phyloP scores from a whole-genome alignment of 1,140 invertebrate species.

The Sitophilus oryzae region DNA sequence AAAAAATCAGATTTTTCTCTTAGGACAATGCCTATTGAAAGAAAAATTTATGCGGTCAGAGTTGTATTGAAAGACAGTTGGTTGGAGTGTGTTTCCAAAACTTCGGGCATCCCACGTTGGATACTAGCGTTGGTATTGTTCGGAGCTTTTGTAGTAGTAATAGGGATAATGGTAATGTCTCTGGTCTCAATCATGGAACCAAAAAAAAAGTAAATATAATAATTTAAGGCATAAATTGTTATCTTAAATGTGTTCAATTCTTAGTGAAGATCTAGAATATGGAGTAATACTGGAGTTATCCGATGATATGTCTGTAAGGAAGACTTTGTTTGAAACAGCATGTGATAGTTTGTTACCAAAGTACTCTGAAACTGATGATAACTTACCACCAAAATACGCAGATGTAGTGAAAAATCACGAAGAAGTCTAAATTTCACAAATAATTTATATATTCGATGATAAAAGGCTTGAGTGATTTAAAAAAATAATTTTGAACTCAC shows the following conservation, averaged over 20 bases:
- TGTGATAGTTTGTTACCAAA: not conserved
- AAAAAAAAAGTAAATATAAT: no score
- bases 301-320: not conserved
- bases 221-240: no score
- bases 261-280: not conserved
- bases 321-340: not conserved
- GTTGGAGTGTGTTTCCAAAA: conserved; percentile 35
- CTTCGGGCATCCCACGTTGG: conserved; percentile 34
- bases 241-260: no score
- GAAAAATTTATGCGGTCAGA: no score
- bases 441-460: no score
- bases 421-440: no score
- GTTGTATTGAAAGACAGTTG: no score
- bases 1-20: no score
- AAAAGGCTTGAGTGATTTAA: no score
- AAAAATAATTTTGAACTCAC: no score
- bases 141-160: conserved; percentile 19
- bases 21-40: conserved; percentile 35
- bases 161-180: no score
- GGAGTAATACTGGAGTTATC: not conserved
- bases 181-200: no score
- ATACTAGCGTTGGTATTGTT: conserved; percentile 30
- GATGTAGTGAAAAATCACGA: not conserved
- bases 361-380: not conserved
- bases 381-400: not conserved